Base-by-base conservation (phyloP, 2,113 vertebrate species). In the Apaloderma vittatum region DNA sequence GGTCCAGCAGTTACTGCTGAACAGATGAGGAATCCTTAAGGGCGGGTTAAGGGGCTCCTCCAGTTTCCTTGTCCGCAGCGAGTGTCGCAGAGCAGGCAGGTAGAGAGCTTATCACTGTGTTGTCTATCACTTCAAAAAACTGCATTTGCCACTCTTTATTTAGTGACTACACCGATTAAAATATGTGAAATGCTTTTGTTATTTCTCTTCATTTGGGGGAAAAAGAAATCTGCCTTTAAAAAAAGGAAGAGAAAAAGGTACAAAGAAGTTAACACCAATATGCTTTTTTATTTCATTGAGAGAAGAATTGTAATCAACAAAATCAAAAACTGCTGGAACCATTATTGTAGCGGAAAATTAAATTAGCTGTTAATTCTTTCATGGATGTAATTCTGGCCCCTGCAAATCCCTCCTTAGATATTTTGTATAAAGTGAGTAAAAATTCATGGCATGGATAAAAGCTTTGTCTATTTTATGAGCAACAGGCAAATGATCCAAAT, bases 351-450 rank as follows among this genome's bases (percentile, higher is more conserved):
- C 36, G 75, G 85, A 97, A 96, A 97, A 92, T 94, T 92, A 93
- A 97, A 94, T 97, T 95, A 95, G 94, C 51, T 96, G 95, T 66
- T 94, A 97, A 94, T 97, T 98, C 88, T 94, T 97, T 87, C 92
- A 93, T 95, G 93, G 86, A 94, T 96, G 86, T 90, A 92, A 94
- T 96, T 96, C 78, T 91, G 92, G 91, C 88, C 94, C 83, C 84
- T 95, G 80, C 57, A 97, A 96, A 96, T 98, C 89, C 93, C 96
- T 97, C 94, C 95, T 97, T 96, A 96, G 96, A 93, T 95, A 96
- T 96, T 97, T 93, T 97, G 73, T 93, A 90, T 93, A 96, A 97
- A 97, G 96, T 97, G 89, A 97, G 90, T 97, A 94, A 95, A 95
- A 96, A 94, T 97, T 98, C 81, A 95, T 94, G 76, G 88, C 87